Evolutionary conservation across 2,113 vertebrate species (phyloP), one percentile per base, ranked within the genome.

Genomic region (Rhinopomastus cyanomelas): DNA sequence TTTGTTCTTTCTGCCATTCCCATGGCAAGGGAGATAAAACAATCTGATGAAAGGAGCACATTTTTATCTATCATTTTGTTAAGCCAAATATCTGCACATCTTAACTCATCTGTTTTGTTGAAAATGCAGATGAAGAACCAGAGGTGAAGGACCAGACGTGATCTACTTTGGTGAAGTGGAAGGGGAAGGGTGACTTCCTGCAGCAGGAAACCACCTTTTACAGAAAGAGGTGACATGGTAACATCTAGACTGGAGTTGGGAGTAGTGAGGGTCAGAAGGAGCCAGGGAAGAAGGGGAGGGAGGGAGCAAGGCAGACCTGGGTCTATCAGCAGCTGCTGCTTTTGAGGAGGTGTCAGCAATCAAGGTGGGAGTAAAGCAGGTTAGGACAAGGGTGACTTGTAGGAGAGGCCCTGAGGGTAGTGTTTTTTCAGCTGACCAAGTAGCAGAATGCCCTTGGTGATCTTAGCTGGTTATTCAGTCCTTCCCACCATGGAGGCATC

Each of bases 161-260:
- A 72, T 81, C 72, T 72, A 61, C 77, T 84, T 42, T 37, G 27
- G 30, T 36, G 69, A 34, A 85, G 55, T 15, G 1, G 2, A 81
- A 86, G 34, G 52, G 59, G 69, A 95, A 81, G 51, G 66, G 76
- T 83, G 68, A 81, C 61, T 92, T 86, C 81, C 69, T 84, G 36
- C 30, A 72, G 19, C 73, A 89, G 80, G 66, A 94, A 93, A 79
- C 39, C 46, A 65, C 61, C 49, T 72, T 69, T 37, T 75, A 32
- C 42, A 62, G 55, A 90, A 72, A 61, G 53, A 62, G 23, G 37
- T 39, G 80, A 30, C 32, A 64, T 61, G 25, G 17, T 29, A 66
- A 36, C 39, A 39, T 37, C 57, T 75, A 44, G 75, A 20, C 49
- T 52, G 39, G 61, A 46, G 26, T 19, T 56, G 23, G 19, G 39